Base-by-base conservation (phyloP, 2,797 vertebrate species). In the Anguilla pacifica region DNA sequence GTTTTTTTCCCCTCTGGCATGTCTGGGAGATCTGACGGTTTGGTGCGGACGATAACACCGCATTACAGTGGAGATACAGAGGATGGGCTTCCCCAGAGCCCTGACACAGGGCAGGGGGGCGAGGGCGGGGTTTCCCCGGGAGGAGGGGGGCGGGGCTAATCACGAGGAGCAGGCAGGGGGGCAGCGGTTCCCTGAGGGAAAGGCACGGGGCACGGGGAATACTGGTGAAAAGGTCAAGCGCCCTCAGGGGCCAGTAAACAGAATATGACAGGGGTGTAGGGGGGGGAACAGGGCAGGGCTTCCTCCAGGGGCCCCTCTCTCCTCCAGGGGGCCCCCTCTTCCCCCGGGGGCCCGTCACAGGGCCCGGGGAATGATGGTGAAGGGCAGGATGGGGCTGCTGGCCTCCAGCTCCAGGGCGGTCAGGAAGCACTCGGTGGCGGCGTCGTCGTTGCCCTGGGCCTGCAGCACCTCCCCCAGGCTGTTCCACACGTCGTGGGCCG, bases 401-500 rank as follows among this genome's bases (percentile, higher is more conserved):
- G 98, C 98, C 95, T 99, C 98, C 86, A 99, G 97, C 95, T 99
- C 98, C 95, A 99, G 91, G 0, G 98, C 98, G 0, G 97, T 98
- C 89, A 99, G 97, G 94, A 99, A 99, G 94, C 98, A 99, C 94
- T 99, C 98, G 0, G 98, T 99, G 0, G 98, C 98, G 0, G 98
- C 98, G 0, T 97, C 96, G 0, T 97, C 96, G 31, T 99, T 98
- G 91, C 98, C 98, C 95, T 99, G 98, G 81, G 98, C 97, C 94
- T 99, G 98, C 88, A 99, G 95, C 92, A 99, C 98, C 94, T 99
- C 98, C 0, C 98, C 98, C 74, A 99, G 96, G 92, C 97, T 97
- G 13, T 99, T 99, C 98, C 98, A 99, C 74, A 99, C 98, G 49
- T 99, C 98, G 0, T 99, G 98, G 88, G 98, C 98, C 0, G 98